Evolutionary conservation across 2,113 vertebrate species (phyloP).

Genomic region (Pygoscelis adeliae): DNA sequence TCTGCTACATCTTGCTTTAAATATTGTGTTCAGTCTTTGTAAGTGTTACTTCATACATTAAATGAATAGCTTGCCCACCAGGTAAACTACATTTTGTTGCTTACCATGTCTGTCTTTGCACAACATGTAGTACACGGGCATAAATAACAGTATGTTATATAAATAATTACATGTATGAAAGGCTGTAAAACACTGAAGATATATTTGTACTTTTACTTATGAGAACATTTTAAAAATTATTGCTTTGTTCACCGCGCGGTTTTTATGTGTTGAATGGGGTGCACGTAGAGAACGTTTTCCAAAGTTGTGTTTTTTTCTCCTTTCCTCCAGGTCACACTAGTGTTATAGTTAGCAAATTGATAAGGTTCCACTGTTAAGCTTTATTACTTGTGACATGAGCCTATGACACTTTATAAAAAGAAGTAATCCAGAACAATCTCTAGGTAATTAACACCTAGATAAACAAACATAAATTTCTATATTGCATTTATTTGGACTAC

Average conservation of each 20-base stretch:
- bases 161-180: slow-evolving; percentile 76
- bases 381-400: slow-evolving; percentile 91
- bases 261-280: slow-evolving; percentile 54
- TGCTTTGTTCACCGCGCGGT: slow-evolving; percentile 60
- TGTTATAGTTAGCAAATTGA: slow-evolving; percentile 81
- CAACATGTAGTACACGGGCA: slow-evolving; percentile 41
- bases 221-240: slow-evolving; percentile 72
- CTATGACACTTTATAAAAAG: slow-evolving; percentile 91
- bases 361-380: slow-evolving; percentile 88
- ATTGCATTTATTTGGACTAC: slow-evolving; percentile 99
- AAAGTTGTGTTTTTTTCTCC: slow-evolving; percentile 35
- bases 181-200: slow-evolving; percentile 75
- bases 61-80: slow-evolving; percentile 41
- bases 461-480: slow-evolving; percentile 99
- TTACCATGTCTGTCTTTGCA: slow-evolving; percentile 41
- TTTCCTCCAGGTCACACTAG: slow-evolving; percentile 71
- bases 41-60: neutral
- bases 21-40: neutral
- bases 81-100: slow-evolving; percentile 63
- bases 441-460: slow-evolving; percentile 99
- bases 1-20: slow-evolving; percentile 37
- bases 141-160: slow-evolving; percentile 75
- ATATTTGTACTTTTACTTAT: slow-evolving; percentile 73
- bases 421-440: slow-evolving; percentile 98
- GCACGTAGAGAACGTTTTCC: slow-evolving; percentile 51